phyloP scores from a whole-genome alignment of 1,140 invertebrate genomes.

The Aradophagus sp. region DNA sequence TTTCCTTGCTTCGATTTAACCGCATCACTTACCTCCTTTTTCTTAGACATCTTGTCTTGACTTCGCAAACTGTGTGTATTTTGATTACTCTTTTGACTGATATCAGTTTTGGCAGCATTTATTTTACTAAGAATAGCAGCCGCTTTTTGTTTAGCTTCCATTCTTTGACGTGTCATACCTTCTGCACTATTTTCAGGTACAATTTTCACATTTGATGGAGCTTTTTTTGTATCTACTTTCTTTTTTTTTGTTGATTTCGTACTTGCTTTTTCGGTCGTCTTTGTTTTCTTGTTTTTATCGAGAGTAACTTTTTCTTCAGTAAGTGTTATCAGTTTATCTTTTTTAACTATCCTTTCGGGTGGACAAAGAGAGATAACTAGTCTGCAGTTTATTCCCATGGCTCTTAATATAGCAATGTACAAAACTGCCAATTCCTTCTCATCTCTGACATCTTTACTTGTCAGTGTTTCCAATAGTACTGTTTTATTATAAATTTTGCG shows the following conservation, averaged over 20 bases:
- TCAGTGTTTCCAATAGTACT: constrained; percentile 77
- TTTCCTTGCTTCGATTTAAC: too few relatives aligned
- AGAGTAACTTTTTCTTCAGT: constrained; percentile 7
- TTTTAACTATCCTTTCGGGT: constrained; percentile 58
- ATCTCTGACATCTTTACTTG: constrained; percentile 77
- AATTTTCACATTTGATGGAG: too few relatives aligned
- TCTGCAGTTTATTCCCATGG: constrained; percentile 86
- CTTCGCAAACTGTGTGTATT: constrained; percentile 2
- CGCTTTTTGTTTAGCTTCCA: constrained; percentile 49
- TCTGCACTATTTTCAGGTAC: constrained; percentile 60
- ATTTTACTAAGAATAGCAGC: constrained; percentile 41
- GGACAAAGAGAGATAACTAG: constrained; percentile 82
- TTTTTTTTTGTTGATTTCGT: constrained; percentile 20
- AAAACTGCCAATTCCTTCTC: constrained; percentile 83
- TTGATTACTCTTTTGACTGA: constrained; percentile 26
- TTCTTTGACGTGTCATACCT: constrained; percentile 6
- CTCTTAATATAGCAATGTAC: constrained; percentile 84
- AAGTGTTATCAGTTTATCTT: constrained; percentile 75
- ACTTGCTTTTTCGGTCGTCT: constrained; percentile 9
- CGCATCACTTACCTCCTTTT: background rate
- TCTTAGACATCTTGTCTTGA: background rate
- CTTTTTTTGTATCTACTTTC: constrained; percentile 9
- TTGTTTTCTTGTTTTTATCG: constrained; percentile 49
- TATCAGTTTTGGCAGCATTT: constrained; percentile 62
- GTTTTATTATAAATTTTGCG: constrained; percentile 64